Base-by-base conservation (phyloP, 2,113 vertebrate genomes). In the Sinocyclocheilus rhinocerous region DNA sequence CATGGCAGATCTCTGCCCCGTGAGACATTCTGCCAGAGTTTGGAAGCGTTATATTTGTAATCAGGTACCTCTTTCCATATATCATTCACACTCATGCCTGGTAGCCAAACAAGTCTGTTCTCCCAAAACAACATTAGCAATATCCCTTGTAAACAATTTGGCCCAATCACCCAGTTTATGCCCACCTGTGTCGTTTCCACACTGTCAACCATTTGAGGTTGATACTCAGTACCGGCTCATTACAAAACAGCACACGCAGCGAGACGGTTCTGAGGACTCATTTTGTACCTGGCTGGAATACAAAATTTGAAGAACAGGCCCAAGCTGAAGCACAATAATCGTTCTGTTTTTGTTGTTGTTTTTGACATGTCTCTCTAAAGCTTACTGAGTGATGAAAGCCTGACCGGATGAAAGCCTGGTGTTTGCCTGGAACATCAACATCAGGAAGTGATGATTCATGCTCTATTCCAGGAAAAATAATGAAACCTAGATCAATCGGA, bases 401-500 rank as follows among this genome's bases (percentile, higher is more conserved):
- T 33, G 29, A 22, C 7, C 9, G 22, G 75, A n/a, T 69, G 59
- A 36, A 45, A 15, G 11, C 39, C 65, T 12, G 42, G 59, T 83
- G 61, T 72, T 85, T 82, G 39, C n/a, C 55, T 72, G 50, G 75
- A 70, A 70, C 50, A 24, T 52, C 10, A 61, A 69, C 50, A 50
- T 33, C 8, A 83, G 57, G 72, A 57, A n/a, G 4, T 48, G 48
- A 65, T 86, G 87, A 86, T 26, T 83, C 84, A 85, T 61, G 59
- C 26, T n/a, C 48, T 73, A 45, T 29, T 52, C 11, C 24, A 15
- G 72, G 15, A n/a, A 72, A 79, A 20, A 77, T 26, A 45, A 81
- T 84, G 2, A 75, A 63, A 16, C 48, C 3, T 18, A 24, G 24
- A 81, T 80, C 20, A 67, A 81, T 67, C 39, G 22, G 76, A 69